Evolutionary conservation across 2,797 vertebrate genomes (phyloP), one percentile per base, ranked within the genome.

Genomic region (Ataeniobius toweri): DNA sequence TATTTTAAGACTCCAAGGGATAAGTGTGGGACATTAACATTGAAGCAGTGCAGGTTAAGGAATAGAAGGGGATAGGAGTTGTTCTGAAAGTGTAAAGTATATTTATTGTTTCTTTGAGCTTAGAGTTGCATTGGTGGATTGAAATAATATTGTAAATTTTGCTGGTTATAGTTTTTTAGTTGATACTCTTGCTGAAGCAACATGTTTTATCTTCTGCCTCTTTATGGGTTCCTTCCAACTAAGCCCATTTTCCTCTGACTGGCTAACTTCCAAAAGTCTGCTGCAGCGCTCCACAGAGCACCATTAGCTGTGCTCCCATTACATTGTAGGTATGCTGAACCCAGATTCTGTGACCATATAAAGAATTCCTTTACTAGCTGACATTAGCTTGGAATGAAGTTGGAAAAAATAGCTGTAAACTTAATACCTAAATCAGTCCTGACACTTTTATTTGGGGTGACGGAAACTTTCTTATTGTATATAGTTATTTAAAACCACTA

Each of bases 21-120:
- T n/a, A 63, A 72, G 69, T 74, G 56, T 74, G 22, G 75, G 80
- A 87, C 65, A 67, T 59, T 80, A 85, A 70, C 71, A 75, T 46
- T 72, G 10, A 8, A 75, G 74, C 26, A 46, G 5, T 13, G 51
- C n/a, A 73, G 69, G 24, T 75, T 20, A 65, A 78, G 41, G 28
- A 72, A 36, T 9, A 65, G 31, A 65, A 65, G 44, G 12, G 20
- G 20, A 50, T 73, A 69, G 1, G 1, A 50, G 46, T 0, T 0
- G 46, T 46, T 78, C 61, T 36, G 36, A 36, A 36, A 36, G 36
- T 36, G 36, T 36, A 39, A 39, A 22, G 63, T 41, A 41, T 39
- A 8, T 67, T 4, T 41, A 41, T 24, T 22, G 36, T 67, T 67
- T 41, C 20, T 41, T 24, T 67, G 12, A 67, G 63, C 22, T 10